These are phyloP conservation scores for Syrrhaptes paradoxus DNA, from an alignment of 2,113 vertebrate genomes.

Conservation along the genomic window DNA sequence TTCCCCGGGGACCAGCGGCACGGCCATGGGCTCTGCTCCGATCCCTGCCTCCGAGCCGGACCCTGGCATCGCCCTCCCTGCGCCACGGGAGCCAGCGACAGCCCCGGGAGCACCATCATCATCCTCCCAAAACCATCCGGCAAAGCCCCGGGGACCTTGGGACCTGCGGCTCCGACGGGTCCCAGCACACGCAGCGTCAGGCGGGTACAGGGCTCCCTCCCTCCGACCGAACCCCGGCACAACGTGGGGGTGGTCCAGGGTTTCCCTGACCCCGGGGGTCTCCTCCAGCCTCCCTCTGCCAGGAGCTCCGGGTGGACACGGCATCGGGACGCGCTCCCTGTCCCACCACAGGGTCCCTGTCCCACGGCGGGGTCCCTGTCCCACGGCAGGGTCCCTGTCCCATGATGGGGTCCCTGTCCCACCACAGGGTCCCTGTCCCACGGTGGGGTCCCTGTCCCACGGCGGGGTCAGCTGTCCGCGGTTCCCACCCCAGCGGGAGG, in stretches of 20 bases:
- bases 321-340: neutral
- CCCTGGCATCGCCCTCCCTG: neutral
- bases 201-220: neutral
- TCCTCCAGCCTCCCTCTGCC: neutral
- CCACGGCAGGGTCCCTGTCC: too few relatives aligned
- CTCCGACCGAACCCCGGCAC: neutral
- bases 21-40: neutral
- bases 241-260: too few relatives aligned
- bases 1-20: neutral
- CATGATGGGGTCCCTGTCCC: too few relatives aligned
- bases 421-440: neutral
- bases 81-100: neutral
- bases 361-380: too few relatives aligned
- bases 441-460: too few relatives aligned
- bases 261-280: neutral
- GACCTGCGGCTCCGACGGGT: neutral
- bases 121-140: neutral
- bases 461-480: too few relatives aligned
- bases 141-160: neutral
- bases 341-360: too few relatives aligned
- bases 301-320: rapidly evolving
- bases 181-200: neutral
- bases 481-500: too few relatives aligned
- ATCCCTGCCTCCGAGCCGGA: neutral
- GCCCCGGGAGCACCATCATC: neutral